A percentile compares a stretch with the other conserved stretches of the same genome.
Conservation (phyloP, 2,797 vertebrate species). For the Enteromius argenteus region DNA sequence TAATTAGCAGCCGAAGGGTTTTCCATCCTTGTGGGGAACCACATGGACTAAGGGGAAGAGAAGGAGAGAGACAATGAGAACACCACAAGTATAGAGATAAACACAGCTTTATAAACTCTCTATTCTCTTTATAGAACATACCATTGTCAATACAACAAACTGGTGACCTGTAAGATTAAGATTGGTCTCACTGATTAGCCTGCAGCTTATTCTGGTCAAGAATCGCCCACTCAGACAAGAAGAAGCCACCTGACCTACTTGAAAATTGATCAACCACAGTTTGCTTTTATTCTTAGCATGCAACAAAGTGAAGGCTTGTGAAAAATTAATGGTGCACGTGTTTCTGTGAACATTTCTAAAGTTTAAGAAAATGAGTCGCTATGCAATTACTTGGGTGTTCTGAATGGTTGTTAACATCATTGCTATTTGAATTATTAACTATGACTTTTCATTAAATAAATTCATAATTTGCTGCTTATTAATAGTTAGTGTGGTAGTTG, state of each 20-base stretch:
- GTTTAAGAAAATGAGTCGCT: background rate
- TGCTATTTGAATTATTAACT: background rate
- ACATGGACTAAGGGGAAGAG: background rate
- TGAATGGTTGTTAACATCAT: background rate
- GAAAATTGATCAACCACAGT: background rate
- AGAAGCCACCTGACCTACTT: background rate
- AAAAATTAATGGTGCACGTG: background rate
- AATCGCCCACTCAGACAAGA: background rate
- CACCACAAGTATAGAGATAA: background rate
- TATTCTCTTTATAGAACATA: background rate
- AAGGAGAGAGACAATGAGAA: background rate
- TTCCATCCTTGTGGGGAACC: background rate
- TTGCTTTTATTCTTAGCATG: background rate
- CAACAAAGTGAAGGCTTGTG: background rate
- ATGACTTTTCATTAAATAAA: no score
- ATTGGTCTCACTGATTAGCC: background rate
- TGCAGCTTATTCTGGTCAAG: background rate
- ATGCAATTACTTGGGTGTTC: background rate
- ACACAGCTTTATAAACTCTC: background rate
- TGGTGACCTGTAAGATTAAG: background rate
- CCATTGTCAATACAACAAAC: background rate
- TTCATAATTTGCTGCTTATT: no score
- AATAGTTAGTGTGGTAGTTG: no score
- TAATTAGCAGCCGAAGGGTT: constrained; percentile 36
- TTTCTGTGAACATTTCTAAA: background rate